phyloP scores from a whole-genome alignment of 1,140 invertebrate species.

The Lordiphosa mommai region DNA sequence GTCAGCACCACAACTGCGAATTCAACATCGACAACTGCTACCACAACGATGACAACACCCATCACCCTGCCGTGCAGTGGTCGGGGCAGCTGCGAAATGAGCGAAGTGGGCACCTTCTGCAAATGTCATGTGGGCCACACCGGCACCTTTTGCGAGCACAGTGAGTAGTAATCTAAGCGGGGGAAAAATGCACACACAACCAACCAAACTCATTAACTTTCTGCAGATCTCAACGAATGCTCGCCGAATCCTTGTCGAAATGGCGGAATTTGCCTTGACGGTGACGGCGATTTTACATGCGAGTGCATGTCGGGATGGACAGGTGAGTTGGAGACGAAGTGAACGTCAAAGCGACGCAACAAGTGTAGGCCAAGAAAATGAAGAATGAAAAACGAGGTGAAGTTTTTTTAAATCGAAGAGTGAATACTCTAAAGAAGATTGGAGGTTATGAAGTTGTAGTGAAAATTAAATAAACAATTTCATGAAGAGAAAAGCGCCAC shows the following conservation, averaged over 20 bases:
- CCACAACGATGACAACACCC: conserved; percentile 47
- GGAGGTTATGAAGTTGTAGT: too few species aligned
- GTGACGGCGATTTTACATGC: conserved; percentile 87
- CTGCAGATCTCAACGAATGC: conserved; percentile 91
- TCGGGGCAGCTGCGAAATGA: conserved; percentile 87
- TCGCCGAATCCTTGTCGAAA: conserved; percentile 86
- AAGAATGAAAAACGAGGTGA: background rate
- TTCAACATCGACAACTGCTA: background rate
- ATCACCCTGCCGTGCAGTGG: conserved; percentile 85
- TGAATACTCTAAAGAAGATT: background rate
- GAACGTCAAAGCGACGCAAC: conserved; percentile 60
- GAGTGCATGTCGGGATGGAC: conserved; percentile 89
- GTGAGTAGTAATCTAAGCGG: conserved; percentile 79
- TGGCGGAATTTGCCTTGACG: conserved; percentile 88
- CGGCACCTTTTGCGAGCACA: conserved; percentile 88
- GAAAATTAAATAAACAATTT: too few species aligned
- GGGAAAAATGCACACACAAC: conserved; percentile 12
- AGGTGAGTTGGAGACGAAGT: conserved; percentile 80
- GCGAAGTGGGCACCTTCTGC: conserved; percentile 85
- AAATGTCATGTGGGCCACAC: conserved; percentile 88
- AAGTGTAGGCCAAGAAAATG: conserved; percentile 35
- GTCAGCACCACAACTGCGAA: conserved; percentile 42
- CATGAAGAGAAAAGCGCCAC: too few species aligned
- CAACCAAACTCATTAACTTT: conserved; percentile 72
- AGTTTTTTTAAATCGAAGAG: too few species aligned